Percentiles rank a stretch among this genome's conserved stretches.
phyloP scores from a whole-genome alignment of 1,140 invertebrate genomes.

The Pseudobourletiella spinata region DNA sequence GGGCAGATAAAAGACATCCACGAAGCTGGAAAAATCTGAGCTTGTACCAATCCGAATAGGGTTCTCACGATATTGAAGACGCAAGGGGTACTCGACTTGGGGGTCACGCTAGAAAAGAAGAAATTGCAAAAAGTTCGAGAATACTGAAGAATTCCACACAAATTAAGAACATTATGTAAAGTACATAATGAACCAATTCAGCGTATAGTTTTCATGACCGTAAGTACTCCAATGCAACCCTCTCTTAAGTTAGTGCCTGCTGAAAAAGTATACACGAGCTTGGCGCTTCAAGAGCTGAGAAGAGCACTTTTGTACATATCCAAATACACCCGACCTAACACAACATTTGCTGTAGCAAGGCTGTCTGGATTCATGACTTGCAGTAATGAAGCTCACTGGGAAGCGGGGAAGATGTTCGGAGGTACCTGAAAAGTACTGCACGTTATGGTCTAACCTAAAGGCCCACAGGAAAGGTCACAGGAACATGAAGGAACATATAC shows the following conservation, averaged over 20 bases:
- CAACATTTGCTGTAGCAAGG: constrained; percentile 40
- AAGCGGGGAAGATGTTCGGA: constrained; percentile 7
- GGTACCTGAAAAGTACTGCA: constrained; percentile 7
- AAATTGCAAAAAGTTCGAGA: constrained; percentile 33
- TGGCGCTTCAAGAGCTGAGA: constrained; percentile 31
- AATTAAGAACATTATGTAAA: neutral
- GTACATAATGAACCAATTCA: neutral
- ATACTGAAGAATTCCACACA: neutral
- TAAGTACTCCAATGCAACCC: neutral
- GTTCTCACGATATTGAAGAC: too few species aligned
- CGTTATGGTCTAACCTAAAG: neutral
- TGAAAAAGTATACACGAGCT: neutral
- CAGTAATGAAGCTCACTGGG: constrained; percentile 10
- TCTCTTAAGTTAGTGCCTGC: neutral
- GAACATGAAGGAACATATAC: constrained; percentile 37
- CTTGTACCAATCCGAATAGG: too few species aligned
- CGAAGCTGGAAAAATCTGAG: too few species aligned
- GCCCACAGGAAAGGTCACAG: neutral
- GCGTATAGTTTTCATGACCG: neutral
- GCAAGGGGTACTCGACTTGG: too few species aligned
- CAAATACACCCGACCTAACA: constrained; percentile 12
- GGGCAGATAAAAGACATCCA: too few species aligned
- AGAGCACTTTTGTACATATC: constrained; percentile 10
- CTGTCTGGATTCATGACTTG: constrained; percentile 13
- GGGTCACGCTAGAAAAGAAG: too few species aligned